Percentiles rank a stretch among this genome's conserved stretches.
Evolutionary conservation across 1,140 invertebrate genomes (phyloP).

Genomic region (Dolichoris vasculosae): DNA sequence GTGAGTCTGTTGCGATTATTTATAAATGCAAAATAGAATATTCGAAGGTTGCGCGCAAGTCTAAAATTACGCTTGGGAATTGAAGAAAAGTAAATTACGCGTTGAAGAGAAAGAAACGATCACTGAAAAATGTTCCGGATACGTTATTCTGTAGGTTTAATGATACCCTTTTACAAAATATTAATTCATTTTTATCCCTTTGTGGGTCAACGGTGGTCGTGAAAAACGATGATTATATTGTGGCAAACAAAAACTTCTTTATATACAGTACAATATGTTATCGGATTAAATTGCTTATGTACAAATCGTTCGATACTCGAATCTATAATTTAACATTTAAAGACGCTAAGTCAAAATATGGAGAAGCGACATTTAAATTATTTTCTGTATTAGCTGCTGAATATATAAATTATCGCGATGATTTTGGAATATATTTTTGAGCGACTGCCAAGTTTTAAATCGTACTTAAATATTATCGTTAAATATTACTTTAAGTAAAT

Average conservation of each 20-base stretch:
- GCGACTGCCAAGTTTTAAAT: no score
- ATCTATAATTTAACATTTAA: constrained; percentile 5
- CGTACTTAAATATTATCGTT: no score
- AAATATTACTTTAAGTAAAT: no score
- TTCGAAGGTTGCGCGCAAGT: constrained; percentile 11
- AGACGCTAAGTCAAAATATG: background rate
- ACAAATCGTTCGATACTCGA: background rate
- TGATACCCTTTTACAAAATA: constrained; percentile 19
- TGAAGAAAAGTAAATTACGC: constrained; percentile 28
- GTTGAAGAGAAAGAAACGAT: background rate
- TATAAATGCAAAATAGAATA: constrained; percentile 50
- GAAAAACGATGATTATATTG: constrained; percentile 36
- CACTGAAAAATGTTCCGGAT: constrained; percentile 44
- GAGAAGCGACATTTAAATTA: background rate
- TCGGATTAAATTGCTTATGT: constrained; percentile 9
- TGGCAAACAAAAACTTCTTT: constrained; percentile 17
- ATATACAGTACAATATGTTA: constrained; percentile 2
- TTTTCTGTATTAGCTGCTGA: background rate
- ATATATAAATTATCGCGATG: background rate
- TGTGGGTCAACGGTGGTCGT: constrained; percentile 34
- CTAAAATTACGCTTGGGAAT: constrained; percentile 44
- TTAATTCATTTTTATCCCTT: constrained; percentile 23
- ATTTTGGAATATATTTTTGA: no score
- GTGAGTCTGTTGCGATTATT: constrained; percentile 31
- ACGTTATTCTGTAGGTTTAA: background rate